Base-by-base conservation (phyloP, 2,113 vertebrate genomes). In the Bagarius yarrelli region DNA sequence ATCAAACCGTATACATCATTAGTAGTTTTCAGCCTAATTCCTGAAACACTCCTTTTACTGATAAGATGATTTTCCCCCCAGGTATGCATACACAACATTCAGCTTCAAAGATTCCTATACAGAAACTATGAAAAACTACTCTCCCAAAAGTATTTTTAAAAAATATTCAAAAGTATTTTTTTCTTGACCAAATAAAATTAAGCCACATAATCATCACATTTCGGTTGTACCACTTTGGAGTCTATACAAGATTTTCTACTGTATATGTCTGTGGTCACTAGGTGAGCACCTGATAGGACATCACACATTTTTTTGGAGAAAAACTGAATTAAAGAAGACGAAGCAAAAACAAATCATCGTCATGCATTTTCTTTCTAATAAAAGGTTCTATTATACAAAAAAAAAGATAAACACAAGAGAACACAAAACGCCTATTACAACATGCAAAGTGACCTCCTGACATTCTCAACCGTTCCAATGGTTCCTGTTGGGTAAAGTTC, bases 341-440 rank as follows among this genome's bases (percentile, higher is more conserved):
- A 86, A 77, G 44, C 85, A 86, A 78, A 80, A 86, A 86, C 87
- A 76, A 84, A 86, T 74, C 84, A 78, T 80, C 87, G 88, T 88
- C 91, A 94, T 92, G 91, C 92, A 92, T 86, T 79, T 84, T 88
- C 87, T 86, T 79, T 79, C 86, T 77, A 78, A 78, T 60, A 83
- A 83, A 80, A 82, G 84, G 85, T 88, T 91, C 86, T 87, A 88
- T 88, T 85, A 78, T 88, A 86, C 79, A 90, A 87, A 89, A 53
- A 63, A 56, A 66, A 1, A 72, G 25, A 63, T 1, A 53, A 80
- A 23, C 18, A 52, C 19, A 59, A 76, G 34, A 81, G 57, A 76
- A 76, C 52, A 66, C 80, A 76, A 81, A 78, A 72, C 19, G 55
- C 57, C 59, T 72, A 74, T 78, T 63, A 75, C 50, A 44, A 76